Conservation (phyloP, 1,140 invertebrate species). For the Megalopta genalis region DNA sequence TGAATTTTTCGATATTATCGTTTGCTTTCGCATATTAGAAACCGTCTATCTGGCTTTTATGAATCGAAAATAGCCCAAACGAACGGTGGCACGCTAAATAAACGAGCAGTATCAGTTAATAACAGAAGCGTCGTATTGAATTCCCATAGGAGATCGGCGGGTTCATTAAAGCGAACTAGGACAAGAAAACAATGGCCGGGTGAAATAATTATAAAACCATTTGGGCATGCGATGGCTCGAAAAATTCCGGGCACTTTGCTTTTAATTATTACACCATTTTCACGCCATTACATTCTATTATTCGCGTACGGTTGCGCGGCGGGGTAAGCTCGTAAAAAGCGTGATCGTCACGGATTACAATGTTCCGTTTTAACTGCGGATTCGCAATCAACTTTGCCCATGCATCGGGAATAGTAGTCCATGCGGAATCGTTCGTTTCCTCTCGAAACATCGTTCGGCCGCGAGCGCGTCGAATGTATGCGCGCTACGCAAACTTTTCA, state of each 20-base stretch:
- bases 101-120: no score
- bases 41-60: no score
- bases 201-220: constrained; percentile 47
- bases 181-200: neutral
- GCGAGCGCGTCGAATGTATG: neutral
- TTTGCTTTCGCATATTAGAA: no score
- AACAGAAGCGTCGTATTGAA: no score
- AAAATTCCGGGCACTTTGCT: constrained; percentile 4
- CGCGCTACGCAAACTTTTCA: constrained; percentile 25
- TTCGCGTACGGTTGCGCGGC: neutral
- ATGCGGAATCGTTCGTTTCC: constrained; percentile 9
- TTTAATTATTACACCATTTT: constrained; percentile 51
- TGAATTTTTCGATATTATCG: no score
- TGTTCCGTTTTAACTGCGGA: constrained; percentile 19
- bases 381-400: constrained; percentile 33
- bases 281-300: constrained; percentile 34
- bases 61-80: no score
- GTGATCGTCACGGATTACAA: constrained; percentile 7
- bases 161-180: neutral
- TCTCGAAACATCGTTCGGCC: constrained; percentile 8
- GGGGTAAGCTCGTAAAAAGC: neutral
- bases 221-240: neutral
- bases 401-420: constrained; percentile 12
- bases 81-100: no score
- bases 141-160: no score